phyloP scores from a whole-genome alignment of 2,797 vertebrate genomes.

The Pseudocheirus occidentalis region DNA sequence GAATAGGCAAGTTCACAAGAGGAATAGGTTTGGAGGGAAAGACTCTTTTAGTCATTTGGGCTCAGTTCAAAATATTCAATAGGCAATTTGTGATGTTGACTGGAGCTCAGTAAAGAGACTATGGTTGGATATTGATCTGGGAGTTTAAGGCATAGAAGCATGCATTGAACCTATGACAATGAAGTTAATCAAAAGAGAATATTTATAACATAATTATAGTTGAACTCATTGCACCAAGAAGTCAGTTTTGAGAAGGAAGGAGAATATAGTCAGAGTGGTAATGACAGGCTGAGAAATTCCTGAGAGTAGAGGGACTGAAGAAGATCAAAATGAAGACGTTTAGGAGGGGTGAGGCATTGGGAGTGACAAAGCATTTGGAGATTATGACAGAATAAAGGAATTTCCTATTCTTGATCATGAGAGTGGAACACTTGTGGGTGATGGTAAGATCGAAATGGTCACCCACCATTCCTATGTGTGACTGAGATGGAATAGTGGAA shows the following conservation, averaged over 20 bases:
- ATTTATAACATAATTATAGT: neutral
- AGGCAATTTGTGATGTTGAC: neutral
- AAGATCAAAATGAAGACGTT: neutral
- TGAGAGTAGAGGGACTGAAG: neutral
- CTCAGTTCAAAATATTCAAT: neutral
- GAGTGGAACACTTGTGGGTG: neutral
- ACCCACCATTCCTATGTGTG: neutral
- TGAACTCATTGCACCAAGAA: neutral
- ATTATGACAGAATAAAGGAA: neutral
- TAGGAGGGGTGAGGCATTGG: neutral
- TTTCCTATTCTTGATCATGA: neutral
- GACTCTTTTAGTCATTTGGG: neutral
- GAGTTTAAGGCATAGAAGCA: neutral
- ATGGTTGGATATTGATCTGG: neutral
- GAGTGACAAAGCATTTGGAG: neutral
- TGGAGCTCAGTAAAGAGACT: neutral
- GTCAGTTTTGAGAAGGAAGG: neutral
- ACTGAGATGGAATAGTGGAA: neutral
- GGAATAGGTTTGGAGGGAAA: neutral
- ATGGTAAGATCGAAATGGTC: neutral
- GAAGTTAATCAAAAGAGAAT: neutral
- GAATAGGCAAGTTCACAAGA: neutral
- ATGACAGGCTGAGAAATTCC: neutral
- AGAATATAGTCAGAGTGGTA: neutral
- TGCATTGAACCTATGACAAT: neutral